A percentile compares a stretch with the other conserved stretches of the same genome.
phyloP scores from a whole-genome alignment of 2,888 invertebrate genomes.

The Tetramorium bicarinatum region DNA sequence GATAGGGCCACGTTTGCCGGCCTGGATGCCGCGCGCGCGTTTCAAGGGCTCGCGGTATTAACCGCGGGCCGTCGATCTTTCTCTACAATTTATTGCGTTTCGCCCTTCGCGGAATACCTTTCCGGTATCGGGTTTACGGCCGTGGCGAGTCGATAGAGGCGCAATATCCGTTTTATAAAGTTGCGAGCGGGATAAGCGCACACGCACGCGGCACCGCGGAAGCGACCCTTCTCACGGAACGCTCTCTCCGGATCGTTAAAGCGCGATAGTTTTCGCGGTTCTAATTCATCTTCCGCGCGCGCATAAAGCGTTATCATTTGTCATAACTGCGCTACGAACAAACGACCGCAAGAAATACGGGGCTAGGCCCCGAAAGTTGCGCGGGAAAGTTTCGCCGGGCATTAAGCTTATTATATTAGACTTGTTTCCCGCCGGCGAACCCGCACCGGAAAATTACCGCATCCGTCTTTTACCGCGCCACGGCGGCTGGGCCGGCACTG shows the following conservation, averaged over 20 bases:
- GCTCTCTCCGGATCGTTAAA: conserved; percentile 16
- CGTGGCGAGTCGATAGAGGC: conserved; percentile 42
- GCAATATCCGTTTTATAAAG: conserved; percentile 56
- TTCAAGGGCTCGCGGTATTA: conserved; percentile 42
- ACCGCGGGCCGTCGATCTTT: conserved; percentile 37
- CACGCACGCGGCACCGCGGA: neutral
- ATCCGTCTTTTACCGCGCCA: neutral
- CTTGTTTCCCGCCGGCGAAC: conserved; percentile 10
- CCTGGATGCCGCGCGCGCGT: neutral
- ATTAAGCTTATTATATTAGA: conserved; percentile 30
- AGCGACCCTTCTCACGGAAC: neutral
- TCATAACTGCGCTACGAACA: neutral
- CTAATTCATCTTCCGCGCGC: conserved; percentile 30
- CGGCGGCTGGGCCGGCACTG: neutral
- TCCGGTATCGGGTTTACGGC: conserved; percentile 40
- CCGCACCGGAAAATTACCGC: conserved; percentile 15
- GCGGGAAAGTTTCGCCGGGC: conserved; percentile 7
- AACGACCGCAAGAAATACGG: conserved; percentile 14
- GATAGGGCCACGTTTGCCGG: conserved; percentile 23
- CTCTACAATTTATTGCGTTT: conserved; percentile 45
- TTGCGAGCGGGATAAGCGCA: conserved; percentile 15
- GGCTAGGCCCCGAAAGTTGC: conserved; percentile 11
- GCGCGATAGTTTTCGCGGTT: conserved; percentile 13
- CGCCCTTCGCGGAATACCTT: conserved; percentile 29
- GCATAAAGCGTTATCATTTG: conserved; percentile 2